These are phyloP conservation scores for Neria commutata DNA, from an alignment of 2,888 invertebrate species.

Conservation along the genomic window DNA sequence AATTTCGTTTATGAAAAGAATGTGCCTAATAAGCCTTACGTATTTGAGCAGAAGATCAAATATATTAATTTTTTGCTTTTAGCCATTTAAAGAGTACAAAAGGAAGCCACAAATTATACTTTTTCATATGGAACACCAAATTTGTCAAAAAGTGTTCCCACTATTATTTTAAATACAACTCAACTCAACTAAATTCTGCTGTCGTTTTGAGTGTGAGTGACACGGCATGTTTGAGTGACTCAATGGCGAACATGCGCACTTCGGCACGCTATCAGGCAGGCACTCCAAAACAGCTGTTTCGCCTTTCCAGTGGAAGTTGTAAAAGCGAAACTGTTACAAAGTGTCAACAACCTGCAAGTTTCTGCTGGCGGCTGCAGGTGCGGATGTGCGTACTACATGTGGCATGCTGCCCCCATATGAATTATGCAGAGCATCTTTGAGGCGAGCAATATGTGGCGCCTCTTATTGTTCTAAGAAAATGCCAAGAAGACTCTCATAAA, in stretches of 20 bases:
- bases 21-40: too few species aligned
- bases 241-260: neutral
- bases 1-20: too few species aligned
- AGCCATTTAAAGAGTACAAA: too few species aligned
- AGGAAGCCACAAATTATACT: neutral
- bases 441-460: constrained; percentile 25
- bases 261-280: too few species aligned
- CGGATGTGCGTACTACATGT: neutral
- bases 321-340: constrained; percentile 25
- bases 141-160: too few species aligned
- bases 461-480: constrained; percentile 22
- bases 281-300: neutral
- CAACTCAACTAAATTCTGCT: too few species aligned
- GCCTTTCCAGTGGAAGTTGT: neutral
- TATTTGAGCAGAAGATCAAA: too few species aligned
- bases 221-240: neutral
- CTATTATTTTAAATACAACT: too few species aligned
- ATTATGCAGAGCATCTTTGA: constrained; percentile 28
- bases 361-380: too few species aligned
- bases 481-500: constrained; percentile 4
- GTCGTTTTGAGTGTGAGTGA: too few species aligned
- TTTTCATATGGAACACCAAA: too few species aligned
- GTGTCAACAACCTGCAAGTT: constrained; percentile 30
- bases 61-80: too few species aligned
- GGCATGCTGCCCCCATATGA: constrained; percentile 7